Conservation (phyloP, 2,888 invertebrate species). For the Melipona beecheii region DNA sequence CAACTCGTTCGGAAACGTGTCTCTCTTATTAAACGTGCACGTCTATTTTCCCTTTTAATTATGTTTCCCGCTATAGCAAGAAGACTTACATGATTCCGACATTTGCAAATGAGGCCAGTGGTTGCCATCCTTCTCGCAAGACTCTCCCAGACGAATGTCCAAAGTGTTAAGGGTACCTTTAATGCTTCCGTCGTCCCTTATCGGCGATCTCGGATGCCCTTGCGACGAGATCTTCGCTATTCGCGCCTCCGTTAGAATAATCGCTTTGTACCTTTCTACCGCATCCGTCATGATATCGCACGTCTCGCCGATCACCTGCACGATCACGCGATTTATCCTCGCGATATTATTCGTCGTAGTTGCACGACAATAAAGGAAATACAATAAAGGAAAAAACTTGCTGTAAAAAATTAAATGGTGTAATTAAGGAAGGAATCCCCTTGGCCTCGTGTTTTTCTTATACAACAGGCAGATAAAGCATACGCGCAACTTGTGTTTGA, state of each 20-base stretch:
- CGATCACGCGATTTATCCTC: not conserved
- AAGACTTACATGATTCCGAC: slow-evolving; percentile 91
- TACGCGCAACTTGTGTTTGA: not conserved
- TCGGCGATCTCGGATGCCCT: slow-evolving; percentile 49
- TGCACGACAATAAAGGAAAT: too few species aligned
- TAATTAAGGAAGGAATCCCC: not conserved
- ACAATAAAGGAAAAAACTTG: too few species aligned
- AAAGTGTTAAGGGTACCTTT: slow-evolving; percentile 85
- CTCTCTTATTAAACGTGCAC: too few species aligned
- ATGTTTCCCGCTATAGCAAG: not conserved
- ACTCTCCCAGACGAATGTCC: slow-evolving; percentile 85
- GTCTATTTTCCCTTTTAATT: not conserved
- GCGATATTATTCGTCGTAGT: too few species aligned
- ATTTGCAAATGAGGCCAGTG: slow-evolving; percentile 88
- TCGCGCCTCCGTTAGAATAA: slow-evolving; percentile 80
- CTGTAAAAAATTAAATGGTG: not conserved
- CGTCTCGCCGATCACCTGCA: slow-evolving; percentile 82
- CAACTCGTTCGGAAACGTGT: slow-evolving; percentile 1
- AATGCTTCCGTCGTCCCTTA: slow-evolving; percentile 72
- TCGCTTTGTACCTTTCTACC: slow-evolving; percentile 85
- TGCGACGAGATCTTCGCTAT: slow-evolving; percentile 57
- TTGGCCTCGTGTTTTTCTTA: not conserved
- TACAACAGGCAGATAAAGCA: not conserved
- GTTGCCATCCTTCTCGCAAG: slow-evolving; percentile 89
- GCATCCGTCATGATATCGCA: slow-evolving; percentile 87